A percentile compares a stretch with the other conserved stretches of the same genome.
Conservation (phyloP, 2,113 vertebrate genomes). For the Poicephalus meyeri region DNA sequence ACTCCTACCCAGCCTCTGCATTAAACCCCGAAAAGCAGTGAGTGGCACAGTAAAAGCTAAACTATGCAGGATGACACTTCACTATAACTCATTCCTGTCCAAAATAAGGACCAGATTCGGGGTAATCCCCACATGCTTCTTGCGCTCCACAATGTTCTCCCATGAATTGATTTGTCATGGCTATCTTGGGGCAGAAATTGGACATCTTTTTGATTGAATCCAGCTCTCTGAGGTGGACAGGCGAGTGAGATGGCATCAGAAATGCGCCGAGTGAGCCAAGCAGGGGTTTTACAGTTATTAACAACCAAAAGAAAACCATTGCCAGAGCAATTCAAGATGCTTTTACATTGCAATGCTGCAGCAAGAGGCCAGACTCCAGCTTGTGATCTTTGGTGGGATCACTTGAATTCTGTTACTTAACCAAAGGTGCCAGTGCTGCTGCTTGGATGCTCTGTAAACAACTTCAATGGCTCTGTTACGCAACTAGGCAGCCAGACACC, state of each 20-base stretch:
- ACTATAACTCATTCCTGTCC: constrained; percentile 14
- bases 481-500: neutral
- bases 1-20: neutral
- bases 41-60: constrained; percentile 33
- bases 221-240: neutral
- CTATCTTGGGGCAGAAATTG: neutral
- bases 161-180: constrained; percentile 50
- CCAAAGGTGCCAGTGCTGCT: neutral
- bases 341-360: neutral
- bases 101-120: neutral
- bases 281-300: neutral
- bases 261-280: neutral
- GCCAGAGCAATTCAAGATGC: neutral
- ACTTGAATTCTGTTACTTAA: neutral
- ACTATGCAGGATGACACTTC: neutral
- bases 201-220: constrained; percentile 48
- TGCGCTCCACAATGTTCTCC: neutral
- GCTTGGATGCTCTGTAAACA: neutral
- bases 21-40: constrained; percentile 3
- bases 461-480: neutral
- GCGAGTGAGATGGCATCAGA: neutral
- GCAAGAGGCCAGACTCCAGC: neutral
- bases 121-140: constrained; percentile 10
- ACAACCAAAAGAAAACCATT: neutral
- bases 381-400: neutral